Conservation (phyloP, 2,797 vertebrate species). For the Brachyrhaphis roseni region DNA sequence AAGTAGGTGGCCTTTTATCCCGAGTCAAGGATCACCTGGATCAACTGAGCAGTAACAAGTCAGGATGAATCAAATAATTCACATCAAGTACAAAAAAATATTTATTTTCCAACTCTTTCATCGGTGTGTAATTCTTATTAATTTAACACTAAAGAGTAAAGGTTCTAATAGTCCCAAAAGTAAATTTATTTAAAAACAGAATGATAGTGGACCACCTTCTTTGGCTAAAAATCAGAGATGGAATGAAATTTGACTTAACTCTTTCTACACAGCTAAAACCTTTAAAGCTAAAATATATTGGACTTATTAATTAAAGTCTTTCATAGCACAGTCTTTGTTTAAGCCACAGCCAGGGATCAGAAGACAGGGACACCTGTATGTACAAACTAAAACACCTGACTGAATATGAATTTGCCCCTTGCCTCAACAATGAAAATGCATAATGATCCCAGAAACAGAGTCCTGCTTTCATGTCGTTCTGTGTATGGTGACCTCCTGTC, state of each 20-base stretch:
- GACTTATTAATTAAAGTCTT: conserved; percentile 18
- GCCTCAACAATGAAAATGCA: conserved; percentile 17
- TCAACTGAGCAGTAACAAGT: not conserved
- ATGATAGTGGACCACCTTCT: not conserved
- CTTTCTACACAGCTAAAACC: conserved; percentile 5
- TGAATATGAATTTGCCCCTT: conserved; percentile 25
- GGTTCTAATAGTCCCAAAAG: not conserved
- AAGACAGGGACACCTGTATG: conserved; percentile 12
- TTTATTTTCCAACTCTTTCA: not conserved
- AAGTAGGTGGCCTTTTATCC: too few species aligned
- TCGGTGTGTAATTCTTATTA: not conserved
- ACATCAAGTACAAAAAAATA: not conserved
- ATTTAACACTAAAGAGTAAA: not conserved
- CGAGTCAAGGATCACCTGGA: not conserved
- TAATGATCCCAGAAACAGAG: conserved; percentile 20
- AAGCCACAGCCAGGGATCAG: conserved; percentile 23
- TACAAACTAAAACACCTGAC: conserved; percentile 16
- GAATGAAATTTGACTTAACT: not conserved
- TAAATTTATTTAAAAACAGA: not conserved
- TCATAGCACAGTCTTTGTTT: conserved; percentile 20
- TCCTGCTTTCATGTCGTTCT: conserved; percentile 5
- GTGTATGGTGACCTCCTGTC: conserved; percentile 3
- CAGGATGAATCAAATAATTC: not conserved
- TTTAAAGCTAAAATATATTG: conserved; percentile 8
- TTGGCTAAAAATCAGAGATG: not conserved